Percentiles rank a stretch among this genome's conserved stretches.
These are phyloP conservation scores for Lophochroa leadbeateri DNA, from an alignment of 2,113 vertebrate genomes.

Conservation along the genomic window DNA sequence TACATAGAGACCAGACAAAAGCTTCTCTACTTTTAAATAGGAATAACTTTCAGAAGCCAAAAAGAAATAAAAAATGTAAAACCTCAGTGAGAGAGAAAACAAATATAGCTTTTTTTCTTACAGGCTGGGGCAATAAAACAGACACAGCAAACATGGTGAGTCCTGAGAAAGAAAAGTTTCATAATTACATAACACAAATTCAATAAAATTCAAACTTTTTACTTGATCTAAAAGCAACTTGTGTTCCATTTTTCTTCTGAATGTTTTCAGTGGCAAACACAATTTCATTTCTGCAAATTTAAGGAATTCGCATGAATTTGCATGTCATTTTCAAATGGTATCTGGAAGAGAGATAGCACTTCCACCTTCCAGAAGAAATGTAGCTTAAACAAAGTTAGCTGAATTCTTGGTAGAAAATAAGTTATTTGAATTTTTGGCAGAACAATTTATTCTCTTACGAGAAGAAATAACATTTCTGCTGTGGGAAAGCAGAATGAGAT, in stretches of 20 bases:
- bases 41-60: background rate
- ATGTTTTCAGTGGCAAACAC: background rate
- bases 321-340: background rate
- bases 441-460: background rate
- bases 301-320: background rate
- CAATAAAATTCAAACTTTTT: background rate
- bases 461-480: background rate
- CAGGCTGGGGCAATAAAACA: background rate
- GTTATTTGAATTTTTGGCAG: background rate
- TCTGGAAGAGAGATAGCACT: background rate
- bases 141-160: background rate
- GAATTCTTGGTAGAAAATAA: background rate
- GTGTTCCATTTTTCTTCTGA: background rate
- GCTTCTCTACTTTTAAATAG: background rate
- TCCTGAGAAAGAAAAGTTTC: background rate
- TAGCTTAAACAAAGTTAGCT: background rate
- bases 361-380: background rate
- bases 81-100: background rate
- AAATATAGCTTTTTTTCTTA: background rate
- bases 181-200: background rate
- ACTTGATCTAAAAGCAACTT: background rate
- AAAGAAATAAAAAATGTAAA: background rate
- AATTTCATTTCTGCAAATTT: background rate
- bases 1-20: background rate
- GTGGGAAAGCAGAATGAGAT: background rate